Base-by-base conservation (phyloP, 2,797 vertebrate species). In the Gobio occitaniae region DNA sequence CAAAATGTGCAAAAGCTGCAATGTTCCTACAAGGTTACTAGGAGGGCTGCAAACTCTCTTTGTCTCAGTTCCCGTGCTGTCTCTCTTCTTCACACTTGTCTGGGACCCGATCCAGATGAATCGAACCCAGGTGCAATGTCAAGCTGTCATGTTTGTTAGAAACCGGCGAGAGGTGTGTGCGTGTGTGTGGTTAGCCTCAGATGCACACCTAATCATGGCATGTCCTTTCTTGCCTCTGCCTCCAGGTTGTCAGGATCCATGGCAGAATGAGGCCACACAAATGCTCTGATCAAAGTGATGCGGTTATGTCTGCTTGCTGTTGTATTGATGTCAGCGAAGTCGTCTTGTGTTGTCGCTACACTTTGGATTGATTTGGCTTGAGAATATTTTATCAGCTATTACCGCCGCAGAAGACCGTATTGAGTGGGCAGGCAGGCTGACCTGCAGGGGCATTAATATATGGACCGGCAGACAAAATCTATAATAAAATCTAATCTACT, bases 251-350 rank as follows among this genome's bases (percentile, higher is more conserved):
- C 87, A 88, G 87, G 72, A 80, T 86, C 61, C 69, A 25, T 89
- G 89, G 84, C 88, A 88, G 84, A 90, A 88, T 89, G 86, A 89
- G 86, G 89, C 74, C 87, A 88, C 59, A 83, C 74, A 21, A 41
- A 54, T 47, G 85, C 79, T 80, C 68, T 71, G 68, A 80, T 56
- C 76, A 79, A 63, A 59, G 44, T n/a, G 71, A 56, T 50, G 16
- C 70, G 32, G 65, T 56, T 79, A 56, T 76, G 78, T 83, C 38
- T 79, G 44, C 41, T 79, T 65, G 25, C 47, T 84, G 78, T 83
- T 61, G 68, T 74, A 84, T 32, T 71, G 78, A 59, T 68, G 70
- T 52, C 41, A 56, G 70, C 41, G 54, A 76, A 66, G 75, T 47
- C 44, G 78, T 69, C 69, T 84, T 68, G 69, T 32, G 29, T 56